Base-by-base conservation (phyloP, 37 sponge, comb jelly and placozoan species). In the Ianthella basta region DNA sequence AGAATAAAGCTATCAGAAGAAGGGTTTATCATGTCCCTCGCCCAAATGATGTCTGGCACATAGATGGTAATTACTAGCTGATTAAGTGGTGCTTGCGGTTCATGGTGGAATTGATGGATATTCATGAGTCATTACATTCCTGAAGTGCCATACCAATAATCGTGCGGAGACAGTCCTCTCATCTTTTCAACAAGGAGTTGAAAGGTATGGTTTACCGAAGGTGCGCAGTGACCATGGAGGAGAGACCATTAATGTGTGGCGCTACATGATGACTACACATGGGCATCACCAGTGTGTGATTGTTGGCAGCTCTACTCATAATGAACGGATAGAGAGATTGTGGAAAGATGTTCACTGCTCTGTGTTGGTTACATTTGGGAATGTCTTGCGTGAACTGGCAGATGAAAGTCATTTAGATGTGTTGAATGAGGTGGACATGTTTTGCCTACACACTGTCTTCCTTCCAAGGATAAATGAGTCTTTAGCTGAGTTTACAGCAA, bases 1-100 rank as follows among this genome's bases (percentile, higher is more conserved):
- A 23, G 54, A 75, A 50, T 50, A 41, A 15, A 4, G 53, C 78
- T 53, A 24, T 75, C 3, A 75, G 40, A 36, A 40, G 78, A 41
- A 38, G 78, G 78, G 54, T 53, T 19, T 75, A 75, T 24, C 54
- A 53, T 40, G 78, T 75, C 1, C 6, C 15, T 53, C 6, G 1
- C 1, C 25, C 54, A 39, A 75, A 75, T 75, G 78, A 75, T 41
- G 78, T 41, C 0, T 75, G 53, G 53, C 78, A 75, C 39, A 75
- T 75, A n/a, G 78, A 75, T 75, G 78, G 78, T 36, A 75, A 75
- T 41, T 53, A 75, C 53, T 56, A 80, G 61, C 34, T 80, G 39
- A 80, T 80, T 33, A 56, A 24, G 20, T 80, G 81, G 81, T 15
- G 61, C 1, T 57, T 56, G 61, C 56, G 1, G 54, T 75, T 13